Evolutionary conservation across 2,797 vertebrate genomes (phyloP).

Genomic region (Tangara arthus): DNA sequence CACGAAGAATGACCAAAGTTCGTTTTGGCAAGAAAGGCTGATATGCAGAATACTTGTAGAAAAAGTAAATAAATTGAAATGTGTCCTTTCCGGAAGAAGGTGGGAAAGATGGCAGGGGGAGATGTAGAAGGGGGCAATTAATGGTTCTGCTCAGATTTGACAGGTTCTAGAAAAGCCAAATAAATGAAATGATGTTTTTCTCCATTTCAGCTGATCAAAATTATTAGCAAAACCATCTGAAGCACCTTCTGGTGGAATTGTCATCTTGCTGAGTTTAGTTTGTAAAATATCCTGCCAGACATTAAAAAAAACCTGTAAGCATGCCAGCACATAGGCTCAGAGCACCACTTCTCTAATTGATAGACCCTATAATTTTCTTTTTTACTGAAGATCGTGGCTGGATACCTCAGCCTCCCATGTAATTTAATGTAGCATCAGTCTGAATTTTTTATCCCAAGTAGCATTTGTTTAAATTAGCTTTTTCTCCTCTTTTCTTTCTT

Average conservation of each 20-base stretch:
- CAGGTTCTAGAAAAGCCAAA: slow-evolving; percentile 64
- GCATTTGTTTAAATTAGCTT: slow-evolving; percentile 27
- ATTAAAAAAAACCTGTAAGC: slow-evolving; percentile 58
- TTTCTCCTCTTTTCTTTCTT: slow-evolving; percentile 8
- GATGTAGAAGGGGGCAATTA: slow-evolving; percentile 35
- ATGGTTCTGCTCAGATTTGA: slow-evolving; percentile 64
- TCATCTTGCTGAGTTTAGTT: slow-evolving; percentile 76
- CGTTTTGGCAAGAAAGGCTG: not conserved
- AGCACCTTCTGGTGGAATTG: slow-evolving; percentile 77
- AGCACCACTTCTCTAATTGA: slow-evolving; percentile 41
- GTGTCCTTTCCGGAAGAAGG: not conserved
- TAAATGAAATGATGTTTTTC: slow-evolving; percentile 68
- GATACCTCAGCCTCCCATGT: not conserved
- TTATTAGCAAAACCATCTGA: slow-evolving; percentile 80
- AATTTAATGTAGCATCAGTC: not conserved
- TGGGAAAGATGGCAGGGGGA: not conserved
- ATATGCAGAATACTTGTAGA: not conserved
- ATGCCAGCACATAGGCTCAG: slow-evolving; percentile 62
- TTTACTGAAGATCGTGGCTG: slow-evolving; percentile 16
- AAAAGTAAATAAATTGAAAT: not conserved
- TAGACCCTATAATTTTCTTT: slow-evolving; percentile 18
- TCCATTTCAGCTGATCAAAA: slow-evolving; percentile 73
- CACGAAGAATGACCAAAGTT: not conserved
- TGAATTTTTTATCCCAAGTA: not conserved
- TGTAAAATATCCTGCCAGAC: slow-evolving; percentile 75